phyloP scores from a whole-genome alignment of 2,888 invertebrate genomes.

The Saturnia japonica region DNA sequence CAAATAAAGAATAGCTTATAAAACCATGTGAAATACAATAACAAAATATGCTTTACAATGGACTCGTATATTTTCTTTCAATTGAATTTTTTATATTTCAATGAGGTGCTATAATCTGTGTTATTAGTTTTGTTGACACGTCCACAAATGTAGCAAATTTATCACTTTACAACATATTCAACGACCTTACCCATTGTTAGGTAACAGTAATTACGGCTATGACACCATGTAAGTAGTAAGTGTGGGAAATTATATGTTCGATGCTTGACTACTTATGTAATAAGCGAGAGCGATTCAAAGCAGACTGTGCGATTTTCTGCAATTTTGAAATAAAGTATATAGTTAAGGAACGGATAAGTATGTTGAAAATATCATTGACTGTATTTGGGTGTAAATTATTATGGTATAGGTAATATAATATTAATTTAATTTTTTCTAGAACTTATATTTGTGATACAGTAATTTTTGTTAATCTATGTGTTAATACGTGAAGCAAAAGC shows the following conservation, averaged over 20 bases:
- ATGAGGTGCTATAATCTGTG: conserved; percentile 52
- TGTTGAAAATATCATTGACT: neutral
- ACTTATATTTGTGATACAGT: too few relatives aligned
- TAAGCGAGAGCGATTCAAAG: conserved; percentile 34
- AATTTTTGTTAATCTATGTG: too few relatives aligned
- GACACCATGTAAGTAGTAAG: conserved; percentile 42
- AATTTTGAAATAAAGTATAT: neutral
- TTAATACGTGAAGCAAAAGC: too few relatives aligned
- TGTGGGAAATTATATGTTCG: conserved; percentile 72
- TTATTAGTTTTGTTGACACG: conserved; percentile 68
- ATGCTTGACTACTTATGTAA: conserved; percentile 22
- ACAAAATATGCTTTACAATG: conserved; percentile 13
- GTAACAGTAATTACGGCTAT: conserved; percentile 48
- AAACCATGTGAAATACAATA: conserved; percentile 16
- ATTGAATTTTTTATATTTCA: conserved; percentile 18
- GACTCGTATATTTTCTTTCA: conserved; percentile 6
- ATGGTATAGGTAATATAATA: neutral
- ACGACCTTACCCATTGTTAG: conserved; percentile 47
- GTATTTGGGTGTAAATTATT: neutral
- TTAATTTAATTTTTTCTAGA: too few relatives aligned
- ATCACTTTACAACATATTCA: conserved; percentile 51
- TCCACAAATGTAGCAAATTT: conserved; percentile 61
- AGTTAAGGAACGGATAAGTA: conserved; percentile 1
- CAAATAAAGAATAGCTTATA: conserved; percentile 21
- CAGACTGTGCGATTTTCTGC: neutral